A percentile compares a stretch with the other conserved stretches of the same genome.
Conservation (phyloP, 2,797 vertebrate genomes). For the Hyperoplus immaculatus region DNA sequence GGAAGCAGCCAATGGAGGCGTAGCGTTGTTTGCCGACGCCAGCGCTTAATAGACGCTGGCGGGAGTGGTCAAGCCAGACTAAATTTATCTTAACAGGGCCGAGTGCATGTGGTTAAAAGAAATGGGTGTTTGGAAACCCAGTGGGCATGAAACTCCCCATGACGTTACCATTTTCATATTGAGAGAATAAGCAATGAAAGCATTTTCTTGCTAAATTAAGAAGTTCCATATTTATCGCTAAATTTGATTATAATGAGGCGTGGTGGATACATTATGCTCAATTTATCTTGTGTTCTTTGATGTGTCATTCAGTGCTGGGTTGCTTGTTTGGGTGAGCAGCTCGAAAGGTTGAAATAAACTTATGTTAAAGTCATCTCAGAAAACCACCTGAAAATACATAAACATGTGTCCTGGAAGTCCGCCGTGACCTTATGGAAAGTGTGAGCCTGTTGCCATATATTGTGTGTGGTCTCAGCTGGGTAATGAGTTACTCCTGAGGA, state of each 20-base stretch:
- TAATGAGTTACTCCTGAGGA: constrained; percentile 5
- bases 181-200: constrained; percentile 35
- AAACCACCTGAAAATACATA: constrained; percentile 42
- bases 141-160: constrained; percentile 46
- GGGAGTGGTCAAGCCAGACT: too few relatives aligned
- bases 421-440: constrained; percentile 34
- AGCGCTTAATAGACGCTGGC: too few relatives aligned
- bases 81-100: constrained; percentile 24
- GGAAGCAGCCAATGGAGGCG: too few relatives aligned
- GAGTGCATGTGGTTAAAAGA: constrained; percentile 46
- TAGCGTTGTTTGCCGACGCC: too few relatives aligned
- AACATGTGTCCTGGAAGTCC: constrained; percentile 39
- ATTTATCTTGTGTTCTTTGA: constrained; percentile 16
- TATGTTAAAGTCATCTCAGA: constrained; percentile 16
- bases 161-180: constrained; percentile 52
- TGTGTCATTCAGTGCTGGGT: constrained; percentile 1
- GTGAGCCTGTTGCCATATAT: constrained; percentile 11
- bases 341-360: constrained; percentile 34
- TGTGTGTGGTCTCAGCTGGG: constrained; percentile 41
- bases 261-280: constrained; percentile 15
- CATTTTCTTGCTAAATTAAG: constrained; percentile 49
- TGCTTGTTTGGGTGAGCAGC: constrained; percentile 36
- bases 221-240: constrained; percentile 38
- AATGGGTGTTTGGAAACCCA: constrained; percentile 48
- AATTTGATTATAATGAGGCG: constrained; percentile 38